Base-by-base conservation (phyloP, 1,140 invertebrate genomes). In the Maniola jurtina region DNA sequence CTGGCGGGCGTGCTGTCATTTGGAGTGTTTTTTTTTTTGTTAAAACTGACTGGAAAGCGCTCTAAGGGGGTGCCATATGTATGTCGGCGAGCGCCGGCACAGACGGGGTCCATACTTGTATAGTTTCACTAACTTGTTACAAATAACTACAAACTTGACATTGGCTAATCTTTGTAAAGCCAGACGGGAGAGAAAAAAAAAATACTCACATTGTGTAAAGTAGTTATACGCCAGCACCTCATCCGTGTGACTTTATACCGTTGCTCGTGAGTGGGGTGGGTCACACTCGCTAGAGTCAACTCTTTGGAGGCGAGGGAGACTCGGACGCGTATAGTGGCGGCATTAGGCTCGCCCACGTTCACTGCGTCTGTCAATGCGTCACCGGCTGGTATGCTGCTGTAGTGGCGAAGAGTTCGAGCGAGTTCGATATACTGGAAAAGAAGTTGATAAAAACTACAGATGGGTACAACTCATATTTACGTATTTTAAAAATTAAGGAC, bases 181-280 rank as follows among this genome's bases (percentile, higher is more conserved):
- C n/a, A n/a, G n/a, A n/a, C n/a, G n/a, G n/a, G n/a, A n/a, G n/a
- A n/a, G n/a, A n/a, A n/a, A n/a, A n/a, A n/a, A n/a, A n/a, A n/a
- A n/a, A 57, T 11, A 92, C 93, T 94, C 89, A 97, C 96, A 81
- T 93, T 93, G 74, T 96, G 95, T 66, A 95, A 90, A 0, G 95
- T 97, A 25, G 96, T 98, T n/a, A 99, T 98, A 72, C 98, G 93
- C 98, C 98, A 99, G 77, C 98, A 98, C 71, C 96, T 93, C 95
- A 99, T 99, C 72, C 98, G 92, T 0, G 98, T 98, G 6, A 99
- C 96, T 91, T 97, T 96, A 83, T 98, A 99, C 76, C 93, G 92
- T 13, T 95, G 94, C 88, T 99, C 97, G 96, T 97, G 80, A 93
- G 93, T 60, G 5, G 81, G 77, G 60, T 85, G 70, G 13, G 74